Base-by-base conservation (phyloP, 2,888 invertebrate species). In the Watsonalla binaria region DNA sequence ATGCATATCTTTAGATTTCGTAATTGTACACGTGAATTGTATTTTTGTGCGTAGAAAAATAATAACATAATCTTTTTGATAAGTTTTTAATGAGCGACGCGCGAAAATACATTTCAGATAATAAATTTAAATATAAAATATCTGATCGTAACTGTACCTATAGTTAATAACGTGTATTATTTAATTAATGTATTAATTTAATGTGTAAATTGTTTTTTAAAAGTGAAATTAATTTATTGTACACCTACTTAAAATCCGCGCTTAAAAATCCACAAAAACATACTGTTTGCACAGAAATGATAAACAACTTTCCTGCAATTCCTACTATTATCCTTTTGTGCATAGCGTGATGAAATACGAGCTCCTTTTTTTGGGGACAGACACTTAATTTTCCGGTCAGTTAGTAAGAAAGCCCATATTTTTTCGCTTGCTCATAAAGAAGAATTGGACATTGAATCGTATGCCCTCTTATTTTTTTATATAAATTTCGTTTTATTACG, bases 1-100 rank as follows among this genome's bases (percentile, higher is more conserved):
- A 87, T 84, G 88, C 89, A 89, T 90, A 90, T 90, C 89, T 83
- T 74, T 89, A 89, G 86, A 86, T 82, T 87, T 84, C 80, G 73
- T 84, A 82, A 83, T 78, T 68, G 68, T 73, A 49, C 49, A 70
- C 63, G 62, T 62, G 59, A 52, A 63, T 63, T 71, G 64, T 70
- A 66, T 74, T 73, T 73, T 69, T 68, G 60, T 62, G 59, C 58
- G 53, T 45, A 42, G 37, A 52, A 46, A 37, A 0, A 39, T 49
- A 13, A 59, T 51, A 51, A 50, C 61, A 56, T 54, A 13, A 45
- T 54, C 51, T 54, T 55, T 52, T 51, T 53, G 52, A 51, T 55
- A 52, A 42, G 51, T 56, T 53, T 39, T 8, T 51, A 34, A 48
- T 53, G 50, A 57, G 51, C 39, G 52, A 63, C 63, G 72, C 69